Percentiles rank a stretch among this genome's conserved stretches.
These are phyloP conservation scores for Dendrolimus houi DNA, from an alignment of 2,888 invertebrate species.

Conservation along the genomic window DNA sequence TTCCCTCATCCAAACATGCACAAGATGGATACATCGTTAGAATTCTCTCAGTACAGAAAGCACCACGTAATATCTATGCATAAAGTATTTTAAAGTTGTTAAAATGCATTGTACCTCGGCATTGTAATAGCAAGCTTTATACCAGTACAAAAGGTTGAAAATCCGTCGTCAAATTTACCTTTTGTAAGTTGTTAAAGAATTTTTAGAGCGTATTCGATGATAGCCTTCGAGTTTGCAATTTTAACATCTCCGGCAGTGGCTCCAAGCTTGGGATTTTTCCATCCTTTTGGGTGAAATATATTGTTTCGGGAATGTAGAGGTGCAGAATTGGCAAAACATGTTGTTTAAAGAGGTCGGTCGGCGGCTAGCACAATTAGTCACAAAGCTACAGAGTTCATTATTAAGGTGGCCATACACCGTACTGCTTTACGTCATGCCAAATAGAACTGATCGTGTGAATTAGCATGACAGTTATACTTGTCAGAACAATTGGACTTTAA, in stretches of 20 bases:
- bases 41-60: slow-evolving; percentile 30
- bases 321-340: too few species aligned
- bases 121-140: slow-evolving; percentile 7
- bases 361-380: too few species aligned
- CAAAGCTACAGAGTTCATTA: too few species aligned
- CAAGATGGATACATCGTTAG: neutral
- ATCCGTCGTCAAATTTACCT: slow-evolving; percentile 29
- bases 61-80: slow-evolving; percentile 67
- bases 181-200: slow-evolving; percentile 37
- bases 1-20: neutral
- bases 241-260: neutral
- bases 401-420: too few species aligned
- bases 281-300: too few species aligned
- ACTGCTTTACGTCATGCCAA: too few species aligned
- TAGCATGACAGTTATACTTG: too few species aligned
- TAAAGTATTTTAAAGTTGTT: slow-evolving; percentile 74
- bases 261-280: neutral
- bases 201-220: slow-evolving; percentile 6
- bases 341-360: too few species aligned
- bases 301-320: too few species aligned
- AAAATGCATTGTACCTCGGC: slow-evolving; percentile 65
- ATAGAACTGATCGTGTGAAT: too few species aligned
- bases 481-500: too few species aligned
- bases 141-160: slow-evolving; percentile 44
- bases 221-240: slow-evolving; percentile 1